phyloP scores from a whole-genome alignment of 2,797 vertebrate genomes.

The Enteromius radiatus region DNA sequence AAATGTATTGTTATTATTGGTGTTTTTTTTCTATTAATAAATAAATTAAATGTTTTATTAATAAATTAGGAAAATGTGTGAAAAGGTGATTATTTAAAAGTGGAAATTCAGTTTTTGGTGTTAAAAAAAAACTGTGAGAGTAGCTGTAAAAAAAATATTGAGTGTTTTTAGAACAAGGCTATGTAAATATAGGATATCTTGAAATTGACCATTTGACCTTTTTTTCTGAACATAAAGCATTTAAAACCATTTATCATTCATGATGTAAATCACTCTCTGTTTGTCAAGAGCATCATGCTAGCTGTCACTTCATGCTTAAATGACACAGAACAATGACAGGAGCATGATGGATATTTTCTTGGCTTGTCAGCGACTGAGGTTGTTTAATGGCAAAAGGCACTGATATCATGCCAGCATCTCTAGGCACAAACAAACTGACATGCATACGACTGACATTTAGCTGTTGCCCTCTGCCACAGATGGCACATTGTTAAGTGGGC shows the following conservation, averaged over 20 bases:
- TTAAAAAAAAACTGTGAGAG: background rate
- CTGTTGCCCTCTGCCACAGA: slow-evolving; percentile 38
- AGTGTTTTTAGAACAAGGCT: background rate
- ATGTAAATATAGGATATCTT: background rate
- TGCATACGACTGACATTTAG: slow-evolving; percentile 46
- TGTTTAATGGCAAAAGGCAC: slow-evolving; percentile 49
- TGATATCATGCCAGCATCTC: slow-evolving; percentile 34
- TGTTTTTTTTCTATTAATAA: too few species aligned
- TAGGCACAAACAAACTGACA: slow-evolving; percentile 44
- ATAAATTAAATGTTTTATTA: too few species aligned
- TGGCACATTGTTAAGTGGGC: slow-evolving; percentile 29
- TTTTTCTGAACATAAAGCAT: background rate
- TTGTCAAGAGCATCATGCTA: slow-evolving; percentile 16
- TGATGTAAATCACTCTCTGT: slow-evolving; percentile 17
- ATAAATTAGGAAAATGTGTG: background rate
- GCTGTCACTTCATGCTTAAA: slow-evolving; percentile 51
- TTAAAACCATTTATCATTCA: slow-evolving; percentile 12
- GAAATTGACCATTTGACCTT: background rate
- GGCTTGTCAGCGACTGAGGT: slow-evolving; percentile 23
- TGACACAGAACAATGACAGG: slow-evolving; percentile 43
- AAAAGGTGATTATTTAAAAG: background rate
- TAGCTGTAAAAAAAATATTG: background rate
- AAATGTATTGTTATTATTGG: background rate
- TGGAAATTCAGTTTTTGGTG: background rate
- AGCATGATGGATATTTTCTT: slow-evolving; percentile 51